Conservation (phyloP, 1,140 invertebrate genomes). For the Macrotrachela quadricornifera region DNA sequence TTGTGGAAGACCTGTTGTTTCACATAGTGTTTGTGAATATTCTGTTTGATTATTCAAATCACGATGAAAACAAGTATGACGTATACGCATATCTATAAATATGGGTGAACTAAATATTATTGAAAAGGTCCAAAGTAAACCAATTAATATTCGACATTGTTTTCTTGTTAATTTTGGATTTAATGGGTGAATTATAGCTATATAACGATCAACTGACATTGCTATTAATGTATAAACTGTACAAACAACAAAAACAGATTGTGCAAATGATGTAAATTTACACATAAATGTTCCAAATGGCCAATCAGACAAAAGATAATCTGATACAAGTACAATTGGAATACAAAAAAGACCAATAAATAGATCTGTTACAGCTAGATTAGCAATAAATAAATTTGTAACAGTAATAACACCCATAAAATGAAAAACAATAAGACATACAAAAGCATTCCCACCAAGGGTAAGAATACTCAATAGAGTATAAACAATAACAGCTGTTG, state of each 20-base stretch:
- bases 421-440: neutral
- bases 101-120: neutral
- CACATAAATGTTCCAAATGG: slow-evolving; percentile 55
- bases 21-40: too few species aligned
- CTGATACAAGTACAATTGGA: slow-evolving; percentile 55
- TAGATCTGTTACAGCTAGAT: slow-evolving; percentile 59
- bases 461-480: slow-evolving; percentile 1
- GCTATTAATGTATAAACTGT: slow-evolving; percentile 61
- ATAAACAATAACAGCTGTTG: neutral
- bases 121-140: neutral
- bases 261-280: slow-evolving; percentile 18
- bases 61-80: too few species aligned
- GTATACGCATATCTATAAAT: too few species aligned
- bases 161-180: slow-evolving; percentile 9
- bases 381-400: slow-evolving; percentile 65
- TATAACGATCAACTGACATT: slow-evolving; percentile 59
- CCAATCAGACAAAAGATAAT: slow-evolving; percentile 55
- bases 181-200: slow-evolving; percentile 61
- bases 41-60: too few species aligned
- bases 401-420: slow-evolving; percentile 31
- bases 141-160: neutral
- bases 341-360: slow-evolving; percentile 60
- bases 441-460: slow-evolving; percentile 2
- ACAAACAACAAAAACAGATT: slow-evolving; percentile 2
- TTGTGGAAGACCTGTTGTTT: too few species aligned